These are phyloP conservation scores for Caenorhabditis inopinata DNA, from an alignment of 1,140 invertebrate genomes.

Conservation along the genomic window DNA sequence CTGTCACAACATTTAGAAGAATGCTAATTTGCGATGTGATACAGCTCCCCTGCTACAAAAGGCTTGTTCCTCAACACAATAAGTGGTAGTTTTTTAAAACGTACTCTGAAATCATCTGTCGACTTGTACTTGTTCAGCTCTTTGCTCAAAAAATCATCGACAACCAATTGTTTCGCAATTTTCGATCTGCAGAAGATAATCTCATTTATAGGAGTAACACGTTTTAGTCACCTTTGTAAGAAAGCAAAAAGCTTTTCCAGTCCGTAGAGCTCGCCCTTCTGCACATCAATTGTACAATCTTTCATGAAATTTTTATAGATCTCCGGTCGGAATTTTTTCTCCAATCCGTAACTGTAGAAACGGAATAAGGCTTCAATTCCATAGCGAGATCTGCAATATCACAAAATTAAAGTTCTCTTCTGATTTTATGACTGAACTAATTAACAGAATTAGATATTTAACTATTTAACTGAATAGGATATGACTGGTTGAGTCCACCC, in stretches of 20 bases:
- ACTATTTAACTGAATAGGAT: no score
- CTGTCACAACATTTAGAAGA: no score
- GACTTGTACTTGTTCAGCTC: slow-evolving; percentile 85
- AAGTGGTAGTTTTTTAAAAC: background rate
- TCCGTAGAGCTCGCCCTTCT: slow-evolving; percentile 90
- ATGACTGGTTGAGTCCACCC: no score
- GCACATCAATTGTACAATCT: slow-evolving; percentile 87
- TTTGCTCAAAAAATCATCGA: slow-evolving; percentile 78
- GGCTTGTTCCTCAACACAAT: no score
- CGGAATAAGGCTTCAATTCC: slow-evolving; percentile 92
- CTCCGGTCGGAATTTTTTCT: slow-evolving; percentile 86
- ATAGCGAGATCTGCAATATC: slow-evolving; percentile 70
- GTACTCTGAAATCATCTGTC: slow-evolving; percentile 81
- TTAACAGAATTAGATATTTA: no score
- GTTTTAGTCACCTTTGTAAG: slow-evolving; percentile 73
- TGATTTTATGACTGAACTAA: no score
- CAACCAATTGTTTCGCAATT: slow-evolving; percentile 75
- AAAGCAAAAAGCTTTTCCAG: slow-evolving; percentile 99
- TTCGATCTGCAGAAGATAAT: slow-evolving; percentile 78
- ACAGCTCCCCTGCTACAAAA: no score
- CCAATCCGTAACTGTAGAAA: slow-evolving; percentile 96
- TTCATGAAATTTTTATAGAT: slow-evolving; percentile 92
- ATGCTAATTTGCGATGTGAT: no score
- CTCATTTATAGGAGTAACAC: background rate
- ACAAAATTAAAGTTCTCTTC: background rate